Percentiles rank a stretch among this genome's conserved stretches.
phyloP scores from a whole-genome alignment of 2,797 vertebrate species.

The Scleropages formosus region DNA sequence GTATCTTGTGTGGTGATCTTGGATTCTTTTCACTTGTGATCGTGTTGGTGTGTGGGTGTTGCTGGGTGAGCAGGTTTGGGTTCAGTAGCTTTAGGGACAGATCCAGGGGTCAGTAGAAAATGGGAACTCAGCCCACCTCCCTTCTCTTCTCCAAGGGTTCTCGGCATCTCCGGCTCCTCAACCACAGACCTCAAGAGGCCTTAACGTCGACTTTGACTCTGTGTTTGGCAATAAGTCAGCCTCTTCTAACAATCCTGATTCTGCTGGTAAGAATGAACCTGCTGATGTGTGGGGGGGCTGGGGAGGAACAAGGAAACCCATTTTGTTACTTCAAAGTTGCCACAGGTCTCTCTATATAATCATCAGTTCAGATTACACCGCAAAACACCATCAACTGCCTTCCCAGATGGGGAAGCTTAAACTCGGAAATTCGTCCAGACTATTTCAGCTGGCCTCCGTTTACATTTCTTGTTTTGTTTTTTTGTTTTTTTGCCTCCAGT shows the following conservation, averaged over 20 bases:
- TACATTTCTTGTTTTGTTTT: neutral
- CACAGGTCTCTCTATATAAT: neutral
- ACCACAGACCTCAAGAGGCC: constrained; percentile 79
- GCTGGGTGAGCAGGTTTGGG: neutral
- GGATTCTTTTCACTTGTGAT: neutral
- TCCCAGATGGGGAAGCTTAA: neutral
- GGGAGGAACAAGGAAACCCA: neutral
- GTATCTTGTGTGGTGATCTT: neutral
- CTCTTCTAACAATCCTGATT: constrained; percentile 76
- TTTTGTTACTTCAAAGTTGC: constrained; percentile 23
- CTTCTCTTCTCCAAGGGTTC: constrained; percentile 71
- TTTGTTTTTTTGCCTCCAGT: neutral
- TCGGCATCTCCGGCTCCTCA: constrained; percentile 80
- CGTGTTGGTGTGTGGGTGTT: constrained; percentile 16
- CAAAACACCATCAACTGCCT: neutral
- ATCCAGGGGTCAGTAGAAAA: neutral
- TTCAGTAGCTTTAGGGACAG: neutral
- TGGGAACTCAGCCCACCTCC: neutral
- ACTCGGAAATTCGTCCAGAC: neutral
- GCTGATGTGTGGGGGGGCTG: neutral
- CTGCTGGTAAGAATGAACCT: constrained; percentile 72
- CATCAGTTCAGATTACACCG: too few relatives aligned
- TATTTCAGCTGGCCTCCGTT: neutral
- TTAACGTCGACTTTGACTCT: constrained; percentile 94
- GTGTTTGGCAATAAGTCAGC: constrained; percentile 91